Evolutionary conservation across 2,888 invertebrate genomes (phyloP).

Genomic region (Eristalis pertinax): DNA sequence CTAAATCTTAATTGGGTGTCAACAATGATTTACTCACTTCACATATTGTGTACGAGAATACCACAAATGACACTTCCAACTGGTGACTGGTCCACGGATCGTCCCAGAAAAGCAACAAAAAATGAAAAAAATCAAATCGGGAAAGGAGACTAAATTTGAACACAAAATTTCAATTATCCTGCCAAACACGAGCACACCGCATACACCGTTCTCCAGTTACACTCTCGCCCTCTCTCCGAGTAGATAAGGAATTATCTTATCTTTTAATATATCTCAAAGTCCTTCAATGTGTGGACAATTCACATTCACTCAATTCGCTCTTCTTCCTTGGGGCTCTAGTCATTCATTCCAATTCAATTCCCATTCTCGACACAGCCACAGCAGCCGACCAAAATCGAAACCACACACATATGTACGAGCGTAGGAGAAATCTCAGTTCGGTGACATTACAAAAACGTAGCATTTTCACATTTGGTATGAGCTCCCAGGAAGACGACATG

Average conservation of each 20-base stretch:
- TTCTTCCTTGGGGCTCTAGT: constrained; percentile 15
- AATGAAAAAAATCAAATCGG: neutral
- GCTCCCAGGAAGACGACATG: neutral
- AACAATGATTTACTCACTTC: constrained; percentile 37
- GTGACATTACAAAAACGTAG: constrained; percentile 40
- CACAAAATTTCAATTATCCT: constrained; percentile 70
- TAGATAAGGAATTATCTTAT: constrained; percentile 49
- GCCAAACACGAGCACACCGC: constrained; percentile 26
- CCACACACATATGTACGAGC: constrained; percentile 13
- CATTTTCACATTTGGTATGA: neutral
- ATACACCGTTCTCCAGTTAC: constrained; percentile 51
- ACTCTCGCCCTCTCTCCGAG: constrained; percentile 17
- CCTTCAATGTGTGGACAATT: constrained; percentile 50
- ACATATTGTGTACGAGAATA: neutral
- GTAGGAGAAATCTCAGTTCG: constrained; percentile 54
- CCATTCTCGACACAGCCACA: constrained; percentile 40
- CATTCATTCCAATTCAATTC: constrained; percentile 62
- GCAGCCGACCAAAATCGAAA: constrained; percentile 59
- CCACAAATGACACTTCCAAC: constrained; percentile 23
- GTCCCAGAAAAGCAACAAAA: constrained; percentile 16
- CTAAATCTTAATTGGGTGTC: constrained; percentile 52
- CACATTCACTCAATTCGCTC: constrained; percentile 27
- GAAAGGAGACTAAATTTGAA: constrained; percentile 29
- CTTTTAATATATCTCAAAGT: constrained; percentile 43
- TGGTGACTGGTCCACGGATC: constrained; percentile 1